phyloP scores from a whole-genome alignment of 2,113 vertebrate genomes.

The Engraulis encrasicolus region DNA sequence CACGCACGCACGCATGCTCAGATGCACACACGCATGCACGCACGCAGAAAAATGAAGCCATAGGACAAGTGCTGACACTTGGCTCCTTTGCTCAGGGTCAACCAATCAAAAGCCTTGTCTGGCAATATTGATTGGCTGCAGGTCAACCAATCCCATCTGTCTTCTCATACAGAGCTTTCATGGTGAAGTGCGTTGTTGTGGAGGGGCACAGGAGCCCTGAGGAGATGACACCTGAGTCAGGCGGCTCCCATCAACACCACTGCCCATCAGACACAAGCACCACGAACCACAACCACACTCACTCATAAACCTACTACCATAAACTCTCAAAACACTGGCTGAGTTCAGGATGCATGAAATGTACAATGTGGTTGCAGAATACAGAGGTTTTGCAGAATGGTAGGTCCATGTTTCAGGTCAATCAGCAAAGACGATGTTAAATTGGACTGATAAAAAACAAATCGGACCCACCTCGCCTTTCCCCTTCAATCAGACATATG shows the following conservation, averaged over 20 bases:
- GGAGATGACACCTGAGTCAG: not conserved
- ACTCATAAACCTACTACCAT: too few relatives aligned
- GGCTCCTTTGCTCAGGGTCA: not conserved
- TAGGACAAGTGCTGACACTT: not conserved
- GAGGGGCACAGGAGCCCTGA: not conserved
- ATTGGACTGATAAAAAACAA: too few relatives aligned
- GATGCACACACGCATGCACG: not conserved
- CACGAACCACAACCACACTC: not conserved
- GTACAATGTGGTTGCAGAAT: too few relatives aligned
- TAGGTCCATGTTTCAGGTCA: too few relatives aligned
- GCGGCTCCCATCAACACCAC: constrained; percentile 29
- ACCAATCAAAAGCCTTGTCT: not conserved
- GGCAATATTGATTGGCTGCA: not conserved
- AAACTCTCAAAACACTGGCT: not conserved
- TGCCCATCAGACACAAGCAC: not conserved
- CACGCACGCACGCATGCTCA: not conserved
- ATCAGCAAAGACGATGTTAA: too few relatives aligned
- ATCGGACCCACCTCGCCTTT: too few relatives aligned
- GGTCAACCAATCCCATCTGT: not conserved
- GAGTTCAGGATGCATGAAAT: too few relatives aligned
- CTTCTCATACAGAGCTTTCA: not conserved
- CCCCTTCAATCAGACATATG: too few relatives aligned
- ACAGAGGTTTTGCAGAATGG: too few relatives aligned
- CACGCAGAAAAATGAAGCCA: not conserved
- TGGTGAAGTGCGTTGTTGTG: not conserved